phyloP scores from a whole-genome alignment of 1,140 invertebrate genomes.

The Atta texana region DNA sequence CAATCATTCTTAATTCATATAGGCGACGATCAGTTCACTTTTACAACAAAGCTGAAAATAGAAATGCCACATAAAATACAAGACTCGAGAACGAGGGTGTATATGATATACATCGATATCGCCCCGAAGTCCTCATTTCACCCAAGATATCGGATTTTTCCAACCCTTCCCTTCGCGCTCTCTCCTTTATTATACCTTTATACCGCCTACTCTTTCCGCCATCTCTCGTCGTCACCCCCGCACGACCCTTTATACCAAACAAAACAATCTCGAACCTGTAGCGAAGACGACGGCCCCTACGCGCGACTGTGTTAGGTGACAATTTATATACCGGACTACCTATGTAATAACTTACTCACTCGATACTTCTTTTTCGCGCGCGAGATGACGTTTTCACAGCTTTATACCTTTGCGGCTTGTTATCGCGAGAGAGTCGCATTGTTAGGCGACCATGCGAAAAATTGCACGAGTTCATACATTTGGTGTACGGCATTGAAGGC shows the following conservation, averaged over 20 bases:
- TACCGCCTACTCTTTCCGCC: slow-evolving; percentile 59
- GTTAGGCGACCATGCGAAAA: slow-evolving; percentile 27
- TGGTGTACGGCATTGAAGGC: not conserved
- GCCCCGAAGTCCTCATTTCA: slow-evolving; percentile 75
- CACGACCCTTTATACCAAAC: slow-evolving; percentile 82
- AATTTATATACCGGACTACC: slow-evolving; percentile 83
- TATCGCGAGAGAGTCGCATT: slow-evolving; percentile 63
- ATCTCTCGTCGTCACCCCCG: slow-evolving; percentile 43
- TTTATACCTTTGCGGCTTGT: slow-evolving; percentile 61
- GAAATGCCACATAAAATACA: slow-evolving; percentile 39
- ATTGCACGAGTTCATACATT: slow-evolving; percentile 1
- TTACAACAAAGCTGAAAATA: not conserved
- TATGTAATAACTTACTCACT: slow-evolving; percentile 83
- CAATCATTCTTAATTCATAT: not conserved
- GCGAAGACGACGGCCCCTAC: slow-evolving; percentile 78
- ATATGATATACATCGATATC: slow-evolving; percentile 72
- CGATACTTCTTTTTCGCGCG: slow-evolving; percentile 84
- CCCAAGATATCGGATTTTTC: slow-evolving; percentile 78
- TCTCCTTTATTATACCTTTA: slow-evolving; percentile 73
- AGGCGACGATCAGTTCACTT: not conserved
- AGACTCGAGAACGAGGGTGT: slow-evolving; percentile 54
- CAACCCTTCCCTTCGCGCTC: slow-evolving; percentile 53
- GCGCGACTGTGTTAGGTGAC: slow-evolving; percentile 84
- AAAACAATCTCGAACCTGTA: slow-evolving; percentile 82
- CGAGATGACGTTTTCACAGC: slow-evolving; percentile 68